Conservation (phyloP, 1,140 invertebrate species). For the Achatina immaculata region DNA sequence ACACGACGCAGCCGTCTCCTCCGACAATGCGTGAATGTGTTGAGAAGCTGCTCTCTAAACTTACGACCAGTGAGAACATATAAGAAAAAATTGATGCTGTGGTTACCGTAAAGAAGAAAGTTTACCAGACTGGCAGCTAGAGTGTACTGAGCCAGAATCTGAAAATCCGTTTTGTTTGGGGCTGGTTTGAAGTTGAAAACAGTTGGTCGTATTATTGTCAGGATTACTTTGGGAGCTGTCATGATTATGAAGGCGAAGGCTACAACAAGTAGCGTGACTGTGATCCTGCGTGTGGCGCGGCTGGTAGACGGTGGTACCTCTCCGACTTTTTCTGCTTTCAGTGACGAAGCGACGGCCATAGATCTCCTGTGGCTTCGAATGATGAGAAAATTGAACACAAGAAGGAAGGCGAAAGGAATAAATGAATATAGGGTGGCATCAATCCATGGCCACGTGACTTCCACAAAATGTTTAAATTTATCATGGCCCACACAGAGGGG, state of each 20-base stretch:
- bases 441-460: constrained; percentile 56
- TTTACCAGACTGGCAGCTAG: constrained; percentile 48
- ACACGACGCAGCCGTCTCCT: neutral
- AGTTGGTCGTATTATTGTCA: constrained; percentile 49
- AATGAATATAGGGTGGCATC: constrained; percentile 62
- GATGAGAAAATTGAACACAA: constrained; percentile 62
- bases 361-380: constrained; percentile 52
- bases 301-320: neutral
- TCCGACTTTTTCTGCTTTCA: constrained; percentile 26
- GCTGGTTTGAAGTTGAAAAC: constrained; percentile 46
- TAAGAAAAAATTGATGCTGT: constrained; percentile 64
- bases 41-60: constrained; percentile 54
- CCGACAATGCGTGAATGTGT: constrained; percentile 60
- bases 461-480: constrained; percentile 46
- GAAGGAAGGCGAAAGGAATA: constrained; percentile 54
- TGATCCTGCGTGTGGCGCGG: constrained; percentile 45
- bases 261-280: constrained; percentile 54
- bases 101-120: constrained; percentile 61
- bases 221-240: constrained; percentile 52
- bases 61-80: constrained; percentile 60
- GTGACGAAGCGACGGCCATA: constrained; percentile 32
- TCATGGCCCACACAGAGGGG: constrained; percentile 39
- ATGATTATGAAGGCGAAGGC: constrained; percentile 55
- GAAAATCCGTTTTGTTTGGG: constrained; percentile 42
- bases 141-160: constrained; percentile 45